Percentiles rank a stretch among this genome's conserved stretches.
phyloP scores from a whole-genome alignment of 1,140 invertebrate species.

The Periplaneta americana region DNA sequence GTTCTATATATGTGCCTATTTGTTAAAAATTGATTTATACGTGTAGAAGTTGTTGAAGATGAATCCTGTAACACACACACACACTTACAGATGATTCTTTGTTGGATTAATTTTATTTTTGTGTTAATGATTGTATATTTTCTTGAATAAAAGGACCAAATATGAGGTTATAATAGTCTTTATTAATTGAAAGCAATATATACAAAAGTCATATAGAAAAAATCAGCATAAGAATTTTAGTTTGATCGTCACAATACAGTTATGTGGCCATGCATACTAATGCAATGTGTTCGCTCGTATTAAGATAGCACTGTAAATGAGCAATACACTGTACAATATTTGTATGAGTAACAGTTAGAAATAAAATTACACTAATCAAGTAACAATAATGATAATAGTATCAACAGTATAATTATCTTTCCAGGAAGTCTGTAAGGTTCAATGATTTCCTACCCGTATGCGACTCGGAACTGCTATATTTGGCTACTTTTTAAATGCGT shows the following conservation, averaged over 20 bases:
- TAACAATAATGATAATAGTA: neutral
- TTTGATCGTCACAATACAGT: neutral
- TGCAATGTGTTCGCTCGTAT: neutral
- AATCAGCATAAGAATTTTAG: neutral
- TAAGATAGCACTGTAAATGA: neutral
- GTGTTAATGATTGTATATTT: too few species aligned
- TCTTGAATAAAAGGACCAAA: neutral
- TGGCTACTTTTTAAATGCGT: too few species aligned
- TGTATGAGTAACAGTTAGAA: neutral
- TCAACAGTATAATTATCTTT: neutral
- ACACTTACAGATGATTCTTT: too few species aligned
- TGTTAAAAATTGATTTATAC: too few species aligned
- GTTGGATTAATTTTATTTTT: too few species aligned
- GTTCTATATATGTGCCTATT: too few species aligned
- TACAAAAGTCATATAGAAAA: conserved; percentile 7
- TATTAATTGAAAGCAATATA: conserved; percentile 10
- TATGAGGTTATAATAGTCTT: neutral
- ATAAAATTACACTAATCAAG: neutral
- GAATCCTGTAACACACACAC: too few species aligned
- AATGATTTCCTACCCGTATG: neutral
- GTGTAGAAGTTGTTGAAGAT: too few species aligned
- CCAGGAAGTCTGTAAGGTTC: neutral
- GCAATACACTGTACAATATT: neutral
- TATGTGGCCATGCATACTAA: neutral
- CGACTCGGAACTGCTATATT: too few species aligned